These are phyloP conservation scores for Lathronympha strigana DNA, from an alignment of 2,888 invertebrate genomes.

Conservation along the genomic window DNA sequence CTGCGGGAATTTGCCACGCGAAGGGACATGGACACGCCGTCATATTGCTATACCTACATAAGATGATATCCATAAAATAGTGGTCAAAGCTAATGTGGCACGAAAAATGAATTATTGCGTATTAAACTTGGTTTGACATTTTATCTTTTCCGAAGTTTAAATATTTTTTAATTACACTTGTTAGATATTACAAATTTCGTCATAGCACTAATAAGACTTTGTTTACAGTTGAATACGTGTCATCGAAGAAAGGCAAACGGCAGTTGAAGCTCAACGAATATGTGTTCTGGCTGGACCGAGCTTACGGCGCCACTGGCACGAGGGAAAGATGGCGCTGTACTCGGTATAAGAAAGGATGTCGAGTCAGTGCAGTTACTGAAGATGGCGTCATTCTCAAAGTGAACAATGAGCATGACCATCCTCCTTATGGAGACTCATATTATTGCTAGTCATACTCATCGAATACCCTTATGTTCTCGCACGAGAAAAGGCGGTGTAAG, in stretches of 20 bases:
- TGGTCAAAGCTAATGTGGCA: too few species aligned
- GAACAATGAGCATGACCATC: not conserved
- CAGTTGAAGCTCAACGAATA: slow-evolving; percentile 42
- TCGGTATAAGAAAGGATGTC: slow-evolving; percentile 3
- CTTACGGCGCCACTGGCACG: slow-evolving; percentile 6
- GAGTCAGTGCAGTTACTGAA: not conserved
- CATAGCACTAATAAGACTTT: not conserved
- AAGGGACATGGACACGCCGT: too few species aligned
- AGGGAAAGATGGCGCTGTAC: slow-evolving; percentile 36
- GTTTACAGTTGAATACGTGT: not conserved
- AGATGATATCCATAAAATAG: too few species aligned
- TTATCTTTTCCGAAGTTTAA: too few species aligned
- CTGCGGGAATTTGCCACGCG: too few species aligned
- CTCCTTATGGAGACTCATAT: not conserved
- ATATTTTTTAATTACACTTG: too few species aligned
- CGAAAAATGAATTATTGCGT: too few species aligned
- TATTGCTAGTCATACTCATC: not conserved
- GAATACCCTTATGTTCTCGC: too few species aligned
- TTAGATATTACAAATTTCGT: too few species aligned
- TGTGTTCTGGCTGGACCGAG: slow-evolving; percentile 33
- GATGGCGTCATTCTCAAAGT: not conserved
- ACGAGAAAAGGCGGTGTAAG: too few species aligned
- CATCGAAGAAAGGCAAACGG: slow-evolving; percentile 37
- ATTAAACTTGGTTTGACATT: too few species aligned
- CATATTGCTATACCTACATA: too few species aligned